These are phyloP conservation scores for Actinopyga echinites DNA, from an alignment of 53 echinoderm and acorn worm species.

Conservation along the genomic window DNA sequence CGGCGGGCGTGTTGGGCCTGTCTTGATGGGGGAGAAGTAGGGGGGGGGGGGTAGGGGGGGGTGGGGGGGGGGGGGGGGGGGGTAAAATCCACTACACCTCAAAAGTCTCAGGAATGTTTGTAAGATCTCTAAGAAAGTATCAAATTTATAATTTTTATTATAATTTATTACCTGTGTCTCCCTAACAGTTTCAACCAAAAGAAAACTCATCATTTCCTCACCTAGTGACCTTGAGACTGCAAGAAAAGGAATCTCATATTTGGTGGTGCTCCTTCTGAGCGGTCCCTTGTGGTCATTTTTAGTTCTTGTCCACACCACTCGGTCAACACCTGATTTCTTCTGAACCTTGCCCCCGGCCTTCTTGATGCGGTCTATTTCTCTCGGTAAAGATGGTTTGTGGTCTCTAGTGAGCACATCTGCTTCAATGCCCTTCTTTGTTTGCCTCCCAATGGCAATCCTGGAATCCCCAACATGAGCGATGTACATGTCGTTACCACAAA, in stretches of 20 bases:
- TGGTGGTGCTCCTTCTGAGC: slow-evolving; percentile 79
- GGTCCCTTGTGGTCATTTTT: slow-evolving; percentile 83
- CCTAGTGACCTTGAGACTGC: slow-evolving; percentile 96
- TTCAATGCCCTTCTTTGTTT: slow-evolving; percentile 32
- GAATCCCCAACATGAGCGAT: slow-evolving; percentile 92
- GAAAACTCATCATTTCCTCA: slow-evolving; percentile 28
- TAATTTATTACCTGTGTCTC: no score
- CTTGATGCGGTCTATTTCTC: slow-evolving; percentile 76
- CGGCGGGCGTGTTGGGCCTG: no score
- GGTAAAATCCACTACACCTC: no score
- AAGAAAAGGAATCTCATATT: slow-evolving; percentile 88
- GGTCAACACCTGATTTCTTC: slow-evolving; percentile 80
- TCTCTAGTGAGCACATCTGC: slow-evolving; percentile 73
- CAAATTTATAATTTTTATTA: no score
- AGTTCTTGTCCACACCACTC: slow-evolving; percentile 96
- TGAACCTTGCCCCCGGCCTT: slow-evolving; percentile 79
- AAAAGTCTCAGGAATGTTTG: no score
- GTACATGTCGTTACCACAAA: slow-evolving; percentile 80
- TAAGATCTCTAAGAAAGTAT: no score
- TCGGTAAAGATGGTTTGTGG: slow-evolving; percentile 78
- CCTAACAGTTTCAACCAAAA: no score
- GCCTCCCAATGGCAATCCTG: slow-evolving; percentile 78
- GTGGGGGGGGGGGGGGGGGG: no score
- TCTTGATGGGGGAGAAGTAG: no score
- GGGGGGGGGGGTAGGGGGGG: no score